Evolutionary conservation across 2,113 vertebrate species (phyloP).

Genomic region (Pagrus major): DNA sequence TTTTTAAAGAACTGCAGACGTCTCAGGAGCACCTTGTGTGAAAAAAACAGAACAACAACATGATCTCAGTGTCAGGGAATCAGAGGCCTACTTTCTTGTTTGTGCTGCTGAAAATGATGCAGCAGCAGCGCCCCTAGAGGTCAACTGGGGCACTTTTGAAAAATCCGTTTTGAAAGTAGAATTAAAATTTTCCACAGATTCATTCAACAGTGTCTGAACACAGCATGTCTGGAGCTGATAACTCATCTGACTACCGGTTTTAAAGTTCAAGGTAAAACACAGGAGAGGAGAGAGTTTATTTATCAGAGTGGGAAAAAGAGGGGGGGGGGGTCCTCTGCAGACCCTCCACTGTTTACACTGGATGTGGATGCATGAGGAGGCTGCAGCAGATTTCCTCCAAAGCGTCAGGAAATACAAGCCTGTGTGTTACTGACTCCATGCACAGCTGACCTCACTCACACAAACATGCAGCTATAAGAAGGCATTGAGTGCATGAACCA

Average conservation of each 20-base stretch:
- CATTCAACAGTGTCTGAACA: background rate
- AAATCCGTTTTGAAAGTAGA: background rate
- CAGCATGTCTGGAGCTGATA: accelerated
- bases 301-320: background rate
- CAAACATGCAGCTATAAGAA: background rate
- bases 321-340: background rate
- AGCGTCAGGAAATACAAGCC: background rate
- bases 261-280: background rate
- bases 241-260: background rate
- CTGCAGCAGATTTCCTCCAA: background rate
- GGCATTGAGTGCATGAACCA: too few species aligned
- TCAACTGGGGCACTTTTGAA: accelerated
- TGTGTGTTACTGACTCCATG: background rate
- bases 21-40: accelerated
- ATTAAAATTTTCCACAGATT: background rate
- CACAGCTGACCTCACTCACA: background rate
- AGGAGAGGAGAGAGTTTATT: background rate
- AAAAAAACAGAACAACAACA: background rate
- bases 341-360: slow-evolving; percentile 33
- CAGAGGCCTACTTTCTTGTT: background rate
- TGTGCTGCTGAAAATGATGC: background rate
- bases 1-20: background rate
- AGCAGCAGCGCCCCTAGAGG: slow-evolving; percentile 28
- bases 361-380: background rate
- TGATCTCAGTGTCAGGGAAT: background rate